Base-by-base conservation (phyloP, 2,888 invertebrate genomes). In the Lasioglossum villosulum region DNA sequence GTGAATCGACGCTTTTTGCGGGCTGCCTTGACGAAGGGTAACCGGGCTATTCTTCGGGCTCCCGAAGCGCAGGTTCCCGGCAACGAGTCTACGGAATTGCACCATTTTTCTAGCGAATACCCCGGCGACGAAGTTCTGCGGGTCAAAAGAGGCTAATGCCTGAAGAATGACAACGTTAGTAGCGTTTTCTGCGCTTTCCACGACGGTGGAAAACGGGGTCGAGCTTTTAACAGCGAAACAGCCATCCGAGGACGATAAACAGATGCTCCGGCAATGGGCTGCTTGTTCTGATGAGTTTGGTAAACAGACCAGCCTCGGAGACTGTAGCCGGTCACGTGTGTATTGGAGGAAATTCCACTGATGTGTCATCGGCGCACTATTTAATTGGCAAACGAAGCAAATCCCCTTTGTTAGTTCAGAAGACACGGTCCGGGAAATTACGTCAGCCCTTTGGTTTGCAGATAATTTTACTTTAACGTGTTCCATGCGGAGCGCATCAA, bases 111-210 rank as follows among this genome's bases (percentile, higher is more conserved):
- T 16, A n/a, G 10, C 27, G 39, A 78, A 63, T 48, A 48, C 19
- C 45, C 19, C 16, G 66, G 3, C 30, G 72, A 82, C 30, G 39
- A 78, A 73, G 72, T 73, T 82, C 30, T 66, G 39, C 34, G 72
- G 42, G 52, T 52, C 78, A 77, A 71, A 82, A 74, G 70, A 39
- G 59, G 68, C 72, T 73, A 82, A 78, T 78, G 52, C n/a, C n/a
- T 27, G 73, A 68, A 56, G 73, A 73, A 82, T 34, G 66, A 23
- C 30, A 52, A n/a, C n/a, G 37, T 37, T 4, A 68, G 42, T 39
- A 30, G 27, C 39, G 75, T 56, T 52, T 27, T 39, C 59, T 34
- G 30, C 19, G 34, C 23, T 30, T 10, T 70, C 75, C 63, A 23
- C 34, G 30, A 16, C 30, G 63, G 5, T 37, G n/a, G 66, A 39